Evolutionary conservation across 2,797 vertebrate genomes (phyloP), one percentile per base, ranked within the genome.

Genomic region (Hozukius guyotensis): DNA sequence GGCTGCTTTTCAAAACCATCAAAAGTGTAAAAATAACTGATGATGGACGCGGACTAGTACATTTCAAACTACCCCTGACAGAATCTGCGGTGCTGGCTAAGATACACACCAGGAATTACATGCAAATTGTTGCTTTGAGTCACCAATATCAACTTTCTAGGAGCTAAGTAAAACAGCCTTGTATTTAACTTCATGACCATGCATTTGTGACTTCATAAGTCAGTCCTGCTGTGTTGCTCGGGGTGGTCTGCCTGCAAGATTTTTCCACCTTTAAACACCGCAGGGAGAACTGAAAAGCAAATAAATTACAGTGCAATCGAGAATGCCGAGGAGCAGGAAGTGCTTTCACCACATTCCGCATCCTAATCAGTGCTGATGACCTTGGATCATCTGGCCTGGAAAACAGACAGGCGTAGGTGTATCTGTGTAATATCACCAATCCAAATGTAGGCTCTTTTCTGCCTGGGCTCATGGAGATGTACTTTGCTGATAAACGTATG

Each of bases 281-380:
- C n/a, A 60, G 73, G 72, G 72, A 70, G 52, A 74, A 73, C 6
- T 31, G 64, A 79, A 88, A 85, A 73, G 55, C 75, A 82, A 81
- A 90, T 82, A 90, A 88, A 88, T 86, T 69, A 85, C 59, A 62
- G 79, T 8, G 42, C 72, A 16, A 63, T 62, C 8, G 72, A 77
- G 83, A 84, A 87, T 70, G 80, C 59, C 2, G 69, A 75, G 56
- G 80, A 82, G 76, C 79, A 89, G 90, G 81, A 92, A 91, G 83
- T 62, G 72, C 52, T 83, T 63, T 86, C 68, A 81, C 60, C 70
- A 42, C 90, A 87, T 84, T 87, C 87, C 82, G 29, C 72, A 27
- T 66, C 70, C 82, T 78, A 84, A 84, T 86, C 75, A 70, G 78
- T 5, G 53, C 63, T 18, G 81, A 82, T 75, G 87, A 89, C 87